Evolutionary conservation across 2,888 invertebrate genomes (phyloP).

Genomic region (Pegoplata infirma): DNA sequence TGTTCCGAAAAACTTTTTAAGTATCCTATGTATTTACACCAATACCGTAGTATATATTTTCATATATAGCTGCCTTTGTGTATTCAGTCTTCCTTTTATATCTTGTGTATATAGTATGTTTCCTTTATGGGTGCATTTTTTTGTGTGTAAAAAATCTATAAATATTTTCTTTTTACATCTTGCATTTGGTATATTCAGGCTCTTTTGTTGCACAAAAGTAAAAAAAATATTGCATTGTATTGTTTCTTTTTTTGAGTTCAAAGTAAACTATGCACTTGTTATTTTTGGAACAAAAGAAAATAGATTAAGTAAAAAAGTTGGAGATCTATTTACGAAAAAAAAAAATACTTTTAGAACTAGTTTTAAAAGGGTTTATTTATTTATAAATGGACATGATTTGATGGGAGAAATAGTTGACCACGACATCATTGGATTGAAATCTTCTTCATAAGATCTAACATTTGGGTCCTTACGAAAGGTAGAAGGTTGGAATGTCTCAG

Average conservation of each 20-base stretch:
- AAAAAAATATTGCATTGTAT: slow-evolving; percentile 19
- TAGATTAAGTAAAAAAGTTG: not conserved
- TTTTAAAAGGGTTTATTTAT: too few relatives aligned
- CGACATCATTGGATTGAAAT: too few relatives aligned
- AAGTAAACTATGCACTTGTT: slow-evolving; percentile 30
- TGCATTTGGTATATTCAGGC: not conserved
- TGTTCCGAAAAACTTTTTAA: too few relatives aligned
- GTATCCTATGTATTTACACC: too few relatives aligned
- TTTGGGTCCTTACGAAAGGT: too few relatives aligned
- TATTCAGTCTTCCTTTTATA: not conserved
- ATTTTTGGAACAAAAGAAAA: not conserved
- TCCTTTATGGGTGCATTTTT: slow-evolving; percentile 6
- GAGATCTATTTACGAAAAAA: not conserved
- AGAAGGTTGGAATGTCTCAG: too few relatives aligned
- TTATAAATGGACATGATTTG: too few relatives aligned
- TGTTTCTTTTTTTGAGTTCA: slow-evolving; percentile 40
- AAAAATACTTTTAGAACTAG: not conserved
- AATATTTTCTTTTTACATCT: slow-evolving; percentile 43
- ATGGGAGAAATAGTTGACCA: too few relatives aligned
- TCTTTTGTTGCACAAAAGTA: slow-evolving; percentile 30
- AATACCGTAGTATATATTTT: not conserved
- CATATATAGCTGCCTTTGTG: not conserved
- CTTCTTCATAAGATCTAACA: too few relatives aligned
- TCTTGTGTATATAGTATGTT: not conserved
- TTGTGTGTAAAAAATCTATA: slow-evolving; percentile 42